Percentiles rank a stretch among this genome's conserved stretches.
These are phyloP conservation scores for Diplogasteroides magnus DNA, from an alignment of 1,140 invertebrate genomes.

Conservation along the genomic window DNA sequence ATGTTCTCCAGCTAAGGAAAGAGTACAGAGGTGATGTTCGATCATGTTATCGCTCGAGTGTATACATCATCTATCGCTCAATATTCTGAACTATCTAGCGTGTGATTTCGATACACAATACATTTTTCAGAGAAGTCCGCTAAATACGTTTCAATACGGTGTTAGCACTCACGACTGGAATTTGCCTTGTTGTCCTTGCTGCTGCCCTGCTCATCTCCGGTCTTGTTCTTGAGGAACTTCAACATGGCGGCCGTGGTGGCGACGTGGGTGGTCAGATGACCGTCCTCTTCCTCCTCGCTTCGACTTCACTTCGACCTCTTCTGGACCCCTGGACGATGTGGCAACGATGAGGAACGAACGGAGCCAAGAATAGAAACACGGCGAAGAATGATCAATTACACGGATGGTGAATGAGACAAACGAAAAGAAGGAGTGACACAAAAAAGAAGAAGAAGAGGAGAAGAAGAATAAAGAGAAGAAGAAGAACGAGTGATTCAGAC, in stretches of 20 bases:
- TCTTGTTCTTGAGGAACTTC: neutral
- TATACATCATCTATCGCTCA: too few relatives aligned
- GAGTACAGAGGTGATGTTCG: neutral
- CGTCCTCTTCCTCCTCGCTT: too few relatives aligned
- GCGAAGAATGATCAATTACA: neutral
- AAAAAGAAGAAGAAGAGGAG: neutral
- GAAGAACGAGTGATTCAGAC: too few relatives aligned
- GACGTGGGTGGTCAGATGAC: too few relatives aligned
- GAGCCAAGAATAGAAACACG: neutral
- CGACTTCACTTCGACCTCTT: too few relatives aligned
- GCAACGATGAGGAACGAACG: neutral
- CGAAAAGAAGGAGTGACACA: neutral
- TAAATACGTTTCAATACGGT: neutral
- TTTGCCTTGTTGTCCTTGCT: neutral
- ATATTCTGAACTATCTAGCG: too few relatives aligned
- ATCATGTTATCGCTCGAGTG: too few relatives aligned
- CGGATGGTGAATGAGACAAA: neutral
- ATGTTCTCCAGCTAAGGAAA: neutral
- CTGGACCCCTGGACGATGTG: neutral
- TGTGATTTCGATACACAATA: too few relatives aligned
- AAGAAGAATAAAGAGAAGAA: neutral
- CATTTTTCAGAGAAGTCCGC: neutral
- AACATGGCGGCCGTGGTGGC: neutral
- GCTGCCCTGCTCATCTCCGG: neutral
- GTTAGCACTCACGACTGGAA: neutral